These are phyloP conservation scores for Crocodylus rhombifer DNA, from an alignment of 2,797 vertebrate genomes.

Conservation along the genomic window DNA sequence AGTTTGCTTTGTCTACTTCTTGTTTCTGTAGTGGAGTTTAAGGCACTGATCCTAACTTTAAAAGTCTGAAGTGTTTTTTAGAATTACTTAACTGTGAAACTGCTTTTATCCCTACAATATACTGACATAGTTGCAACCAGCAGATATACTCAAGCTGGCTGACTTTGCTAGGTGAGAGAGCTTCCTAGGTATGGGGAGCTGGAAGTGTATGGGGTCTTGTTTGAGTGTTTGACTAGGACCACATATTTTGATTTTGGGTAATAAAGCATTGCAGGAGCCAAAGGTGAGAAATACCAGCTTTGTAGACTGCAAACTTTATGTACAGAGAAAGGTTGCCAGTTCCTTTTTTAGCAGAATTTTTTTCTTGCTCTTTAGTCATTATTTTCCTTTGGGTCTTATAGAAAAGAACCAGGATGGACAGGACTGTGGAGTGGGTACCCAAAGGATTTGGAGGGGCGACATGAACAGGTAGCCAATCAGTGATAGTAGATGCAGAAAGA, in stretches of 20 bases:
- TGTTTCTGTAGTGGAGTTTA: no score
- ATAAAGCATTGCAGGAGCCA: neutral
- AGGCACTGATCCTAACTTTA: no score
- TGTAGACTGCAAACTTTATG: neutral
- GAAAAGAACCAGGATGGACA: neutral
- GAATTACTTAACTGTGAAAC: no score
- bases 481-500: neutral
- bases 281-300: neutral
- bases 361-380: neutral
- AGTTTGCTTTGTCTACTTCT: no score
- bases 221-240: neutral
- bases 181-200: neutral
- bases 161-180: neutral
- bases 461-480: neutral
- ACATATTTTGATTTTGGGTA: neutral
- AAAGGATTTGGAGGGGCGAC: neutral
- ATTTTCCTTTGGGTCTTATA: neutral
- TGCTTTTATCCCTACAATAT: no score
- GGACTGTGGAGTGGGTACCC: neutral
- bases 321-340: neutral
- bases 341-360: constrained; percentile 2
- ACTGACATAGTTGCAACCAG: neutral
- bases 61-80: no score
- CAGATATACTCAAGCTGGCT: neutral
- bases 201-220: neutral